phyloP scores from a whole-genome alignment of 2,888 invertebrate species.

The Tetrapedia diversipes region DNA sequence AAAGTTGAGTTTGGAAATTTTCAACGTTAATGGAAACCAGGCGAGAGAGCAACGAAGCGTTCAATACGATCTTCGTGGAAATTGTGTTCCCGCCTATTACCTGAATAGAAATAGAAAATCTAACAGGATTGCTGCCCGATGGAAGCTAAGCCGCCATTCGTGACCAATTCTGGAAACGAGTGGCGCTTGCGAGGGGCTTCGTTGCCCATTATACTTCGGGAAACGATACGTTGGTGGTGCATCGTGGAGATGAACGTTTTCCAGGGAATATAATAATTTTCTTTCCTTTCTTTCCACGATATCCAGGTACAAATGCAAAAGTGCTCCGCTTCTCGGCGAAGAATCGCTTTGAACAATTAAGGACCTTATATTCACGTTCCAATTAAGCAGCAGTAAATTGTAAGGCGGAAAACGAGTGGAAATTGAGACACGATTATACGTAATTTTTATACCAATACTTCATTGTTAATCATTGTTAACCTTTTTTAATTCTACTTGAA shows the following conservation, averaged over 20 bases:
- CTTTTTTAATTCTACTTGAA: background rate
- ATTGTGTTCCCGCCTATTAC: conserved; percentile 19
- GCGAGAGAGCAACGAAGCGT: background rate
- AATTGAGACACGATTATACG: conserved; percentile 15
- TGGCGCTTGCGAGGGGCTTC: background rate
- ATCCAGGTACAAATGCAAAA: too few relatives aligned
- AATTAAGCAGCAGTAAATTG: background rate
- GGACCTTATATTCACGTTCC: background rate
- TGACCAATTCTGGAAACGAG: conserved; percentile 20
- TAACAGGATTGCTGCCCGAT: conserved; percentile 2
- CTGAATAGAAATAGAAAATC: conserved; percentile 24
- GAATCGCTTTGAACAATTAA: conserved; percentile 15
- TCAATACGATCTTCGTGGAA: conserved; percentile 34
- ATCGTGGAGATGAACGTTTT: background rate
- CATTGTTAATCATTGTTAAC: background rate
- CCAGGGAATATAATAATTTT: background rate
- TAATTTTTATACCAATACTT: background rate
- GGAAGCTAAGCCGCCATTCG: conserved; percentile 31
- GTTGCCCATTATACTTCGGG: background rate
- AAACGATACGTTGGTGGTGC: background rate
- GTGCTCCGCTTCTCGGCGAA: background rate
- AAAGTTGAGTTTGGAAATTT: background rate
- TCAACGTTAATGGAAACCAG: background rate
- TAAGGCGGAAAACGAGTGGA: background rate
- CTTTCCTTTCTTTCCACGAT: background rate